Evolutionary conservation across 2,888 invertebrate genomes (phyloP).

Genomic region (Cosmopolites sordidus): DNA sequence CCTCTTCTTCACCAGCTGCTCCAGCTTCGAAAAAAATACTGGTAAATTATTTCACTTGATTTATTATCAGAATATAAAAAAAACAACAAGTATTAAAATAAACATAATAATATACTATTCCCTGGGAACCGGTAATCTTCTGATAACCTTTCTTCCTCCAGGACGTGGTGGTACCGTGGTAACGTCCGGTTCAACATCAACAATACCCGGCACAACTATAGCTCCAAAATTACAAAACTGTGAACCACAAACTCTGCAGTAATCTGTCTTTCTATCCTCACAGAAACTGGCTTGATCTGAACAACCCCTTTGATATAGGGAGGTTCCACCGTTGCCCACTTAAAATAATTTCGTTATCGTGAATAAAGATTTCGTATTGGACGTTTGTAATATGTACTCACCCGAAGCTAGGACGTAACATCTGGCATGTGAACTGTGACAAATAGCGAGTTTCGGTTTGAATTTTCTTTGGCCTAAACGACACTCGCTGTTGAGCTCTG

Average conservation of each 20-base stretch:
- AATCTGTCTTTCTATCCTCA: conserved; percentile 1
- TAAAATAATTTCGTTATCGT: not conserved
- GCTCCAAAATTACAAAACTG: conserved; percentile 12
- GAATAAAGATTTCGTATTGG: not conserved
- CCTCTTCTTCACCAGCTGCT: too few species aligned
- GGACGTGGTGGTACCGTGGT: not conserved
- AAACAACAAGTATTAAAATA: too few species aligned
- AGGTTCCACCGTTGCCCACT: conserved; percentile 2
- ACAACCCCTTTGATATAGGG: conserved; percentile 8
- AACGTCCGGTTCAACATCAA: not conserved
- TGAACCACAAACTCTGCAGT: conserved; percentile 9
- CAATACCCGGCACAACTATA: not conserved
- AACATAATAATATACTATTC: too few species aligned
- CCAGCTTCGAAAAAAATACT: too few species aligned
- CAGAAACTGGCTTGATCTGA: conserved; percentile 6
- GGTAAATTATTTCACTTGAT: too few species aligned
- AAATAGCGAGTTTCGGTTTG: conserved; percentile 9
- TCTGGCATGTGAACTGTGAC: conserved; percentile 8
- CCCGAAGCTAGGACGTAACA: conserved; percentile 11
- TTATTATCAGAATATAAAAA: too few species aligned
- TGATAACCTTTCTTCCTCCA: not conserved
- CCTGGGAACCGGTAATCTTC: not conserved
- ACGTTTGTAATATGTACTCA: conserved; percentile 5
- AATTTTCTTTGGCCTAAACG: conserved; percentile 10
- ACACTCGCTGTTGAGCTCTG: conserved; percentile 8